Base-by-base conservation (phyloP, 2,113 vertebrate genomes). In the Isurus oxyrinchus region DNA sequence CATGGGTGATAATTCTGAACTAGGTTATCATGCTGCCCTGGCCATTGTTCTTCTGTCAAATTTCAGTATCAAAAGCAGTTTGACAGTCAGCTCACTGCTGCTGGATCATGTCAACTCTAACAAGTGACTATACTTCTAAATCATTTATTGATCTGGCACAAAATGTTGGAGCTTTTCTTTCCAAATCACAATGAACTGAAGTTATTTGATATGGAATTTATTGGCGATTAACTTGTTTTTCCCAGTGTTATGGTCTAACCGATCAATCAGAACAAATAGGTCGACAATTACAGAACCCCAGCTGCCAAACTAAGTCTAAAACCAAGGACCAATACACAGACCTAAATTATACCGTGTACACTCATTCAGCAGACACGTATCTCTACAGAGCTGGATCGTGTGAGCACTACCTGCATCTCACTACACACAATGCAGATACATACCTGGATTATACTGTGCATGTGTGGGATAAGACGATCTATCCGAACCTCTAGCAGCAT, bases 391-490 rank as follows among this genome's bases (percentile, higher is more conserved):
- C 21, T 88, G 53, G 16, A 44, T 40, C 19, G 40, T n/a, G 76
- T 81, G 79, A n/a, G 16, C 40, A 81, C 79, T 19, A 40, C 27
- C 10, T 79, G 21, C 31, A 79, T 5, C 13, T 5, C n/a, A 40
- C 4, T 21, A 49, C 19, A 55, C 86, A 94, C 59, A 63, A 23
- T 23, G 59, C 23, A 67, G 40, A 49, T 16, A 69, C 97, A 96
- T 96, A 99, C 99, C 98, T 99, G 99, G 96, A 99, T 99, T 97
- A 99, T 99, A 97, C 99, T 99, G 97, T 99, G 99, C 99, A 99
- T 99, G 97, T 99, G 99, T 0, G 99, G 99, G 87, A 99, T 99
- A 61, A 99, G 98, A 35, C 99, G 98, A 96, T 99, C 99, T 0
- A 99, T 99, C 13, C 99, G 98, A 91, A 99, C 99, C 97, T 99